These are phyloP conservation scores for Dreissena rostriformis DNA, from an alignment of 1,140 invertebrate genomes.

Conservation along the genomic window DNA sequence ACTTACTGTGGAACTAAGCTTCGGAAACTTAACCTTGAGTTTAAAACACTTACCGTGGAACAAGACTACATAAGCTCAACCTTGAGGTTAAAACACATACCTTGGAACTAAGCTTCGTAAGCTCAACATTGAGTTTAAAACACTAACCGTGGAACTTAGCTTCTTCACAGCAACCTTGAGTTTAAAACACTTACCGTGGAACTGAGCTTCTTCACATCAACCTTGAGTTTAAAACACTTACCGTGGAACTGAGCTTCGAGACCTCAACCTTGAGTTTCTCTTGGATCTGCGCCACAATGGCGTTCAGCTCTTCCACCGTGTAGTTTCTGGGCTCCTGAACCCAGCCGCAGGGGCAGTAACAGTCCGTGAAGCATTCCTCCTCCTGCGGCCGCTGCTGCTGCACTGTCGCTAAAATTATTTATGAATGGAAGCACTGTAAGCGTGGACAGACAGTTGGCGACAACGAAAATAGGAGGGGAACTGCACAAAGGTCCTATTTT, in stretches of 20 bases:
- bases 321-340: constrained; percentile 11
- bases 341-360: constrained; percentile 48
- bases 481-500: background rate
- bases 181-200: no score
- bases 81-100: no score
- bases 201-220: no score
- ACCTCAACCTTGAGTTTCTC: constrained; percentile 36
- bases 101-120: no score
- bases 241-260: constrained; percentile 23
- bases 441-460: background rate
- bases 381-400: constrained; percentile 7
- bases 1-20: no score
- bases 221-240: no score
- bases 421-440: background rate
- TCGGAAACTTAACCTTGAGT: no score
- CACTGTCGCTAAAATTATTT: background rate
- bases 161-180: no score
- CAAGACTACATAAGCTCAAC: no score
- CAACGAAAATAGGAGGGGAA: background rate
- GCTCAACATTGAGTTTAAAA: no score
- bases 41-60: no score
- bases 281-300: constrained; percentile 15
- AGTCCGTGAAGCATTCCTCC: constrained; percentile 29
- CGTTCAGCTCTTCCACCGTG: constrained; percentile 21
- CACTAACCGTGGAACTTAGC: no score